phyloP scores from a whole-genome alignment of 2,888 invertebrate species.

The Coelinius sp. region DNA sequence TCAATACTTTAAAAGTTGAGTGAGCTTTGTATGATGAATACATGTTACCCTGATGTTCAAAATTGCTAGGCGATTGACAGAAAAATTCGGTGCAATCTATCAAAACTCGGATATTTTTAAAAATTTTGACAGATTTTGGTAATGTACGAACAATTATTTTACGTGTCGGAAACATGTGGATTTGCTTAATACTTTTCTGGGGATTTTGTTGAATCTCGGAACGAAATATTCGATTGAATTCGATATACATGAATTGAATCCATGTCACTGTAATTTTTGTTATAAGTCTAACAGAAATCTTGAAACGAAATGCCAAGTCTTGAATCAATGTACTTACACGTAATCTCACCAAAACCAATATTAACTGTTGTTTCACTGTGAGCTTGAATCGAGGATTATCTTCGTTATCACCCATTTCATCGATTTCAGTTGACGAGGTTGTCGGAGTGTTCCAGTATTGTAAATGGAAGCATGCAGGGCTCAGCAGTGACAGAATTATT shows the following conservation, averaged over 20 bases:
- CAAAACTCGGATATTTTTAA: too few relatives aligned
- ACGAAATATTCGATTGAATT: too few relatives aligned
- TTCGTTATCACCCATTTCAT: conserved; percentile 5
- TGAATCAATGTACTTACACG: not conserved
- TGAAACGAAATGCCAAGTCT: conserved; percentile 11
- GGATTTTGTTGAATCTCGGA: too few relatives aligned
- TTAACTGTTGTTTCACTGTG: not conserved
- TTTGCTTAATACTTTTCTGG: not conserved
- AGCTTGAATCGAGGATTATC: not conserved
- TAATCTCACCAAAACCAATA: conserved; percentile 1
- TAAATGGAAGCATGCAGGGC: not conserved
- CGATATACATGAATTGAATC: too few relatives aligned
- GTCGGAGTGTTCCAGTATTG: not conserved
- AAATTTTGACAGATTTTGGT: not conserved
- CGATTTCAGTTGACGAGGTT: not conserved
- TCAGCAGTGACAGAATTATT: not conserved
- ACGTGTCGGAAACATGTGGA: not conserved
- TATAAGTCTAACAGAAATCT: not conserved
- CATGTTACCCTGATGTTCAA: conserved; percentile 51
- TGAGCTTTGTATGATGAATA: conserved; percentile 50
- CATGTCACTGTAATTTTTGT: too few relatives aligned
- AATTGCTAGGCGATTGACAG: conserved; percentile 48
- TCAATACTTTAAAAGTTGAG: conserved; percentile 49
- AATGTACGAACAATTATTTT: not conserved
- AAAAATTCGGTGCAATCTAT: conserved; percentile 47